Evolutionary conservation across 2,888 invertebrate species (phyloP), one percentile per base, ranked within the genome.

Genomic region (Campoplex nolae): DNA sequence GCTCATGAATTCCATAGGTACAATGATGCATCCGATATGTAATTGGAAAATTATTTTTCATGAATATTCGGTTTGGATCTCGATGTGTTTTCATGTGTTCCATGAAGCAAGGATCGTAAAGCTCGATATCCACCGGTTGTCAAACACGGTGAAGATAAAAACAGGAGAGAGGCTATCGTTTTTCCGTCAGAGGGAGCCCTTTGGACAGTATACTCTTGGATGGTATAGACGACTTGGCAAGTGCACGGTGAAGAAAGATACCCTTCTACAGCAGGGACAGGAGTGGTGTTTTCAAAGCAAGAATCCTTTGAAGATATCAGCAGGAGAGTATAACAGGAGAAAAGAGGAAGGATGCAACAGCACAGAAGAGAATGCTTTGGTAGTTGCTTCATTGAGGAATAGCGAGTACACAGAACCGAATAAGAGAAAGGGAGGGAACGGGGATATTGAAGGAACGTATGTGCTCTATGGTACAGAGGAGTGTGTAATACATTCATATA

Each of bases 271-370:
- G 65, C 71, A 48, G 76, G 62, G 35, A 62, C 38, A 38, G 62
- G 62, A 80, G 65, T 75, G 70, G 76, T 58, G 83, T 79, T 86
- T 79, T 83, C 86, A 83, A 86, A 83, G 81, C 78, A 48, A 71
- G 82, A 90, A 89, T 87, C 88, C 89, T 90, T 90, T 90, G 90
- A 90, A 89, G 88, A 85, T 86, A 86, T 88, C 87, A 71, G 45
- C 48, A 35, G 75, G 58, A 75, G 56, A 6, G 76, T 48, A 78
- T 48, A 67, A 75, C 56, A 71, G 74, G 32, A 73, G 56, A 77
- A 82, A 65, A 82, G 75, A 68, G 79, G 74, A 71, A 42, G 62
- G 77, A 58, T 38, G 32, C 42, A 65, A 75, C 75, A 67, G 45
- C 28, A 45, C 42, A 54, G 45, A 23, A 48, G 81, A 87, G 84